Conservation (phyloP, 1,140 invertebrate species). For the Alviniconcha marisindica region DNA sequence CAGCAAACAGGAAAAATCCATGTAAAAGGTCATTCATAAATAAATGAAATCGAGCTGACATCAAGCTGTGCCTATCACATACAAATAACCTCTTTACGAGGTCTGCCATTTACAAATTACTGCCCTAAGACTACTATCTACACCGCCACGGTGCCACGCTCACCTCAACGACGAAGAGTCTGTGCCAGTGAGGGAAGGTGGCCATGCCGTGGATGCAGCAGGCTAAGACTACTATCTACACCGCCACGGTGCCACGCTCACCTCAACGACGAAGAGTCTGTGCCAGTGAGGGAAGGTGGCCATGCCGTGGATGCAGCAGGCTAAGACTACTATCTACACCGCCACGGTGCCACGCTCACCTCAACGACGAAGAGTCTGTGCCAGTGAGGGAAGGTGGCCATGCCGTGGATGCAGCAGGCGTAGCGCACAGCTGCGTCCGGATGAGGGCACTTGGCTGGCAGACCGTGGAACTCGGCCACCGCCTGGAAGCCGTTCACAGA, state of each 20-base stretch:
- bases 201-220: slow-evolving; percentile 54
- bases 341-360: slow-evolving; percentile 23
- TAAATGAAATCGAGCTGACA: too few species aligned
- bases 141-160: not conserved
- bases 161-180: not conserved
- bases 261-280: too few species aligned
- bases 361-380: slow-evolving; percentile 50
- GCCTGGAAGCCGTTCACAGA: slow-evolving; percentile 47
- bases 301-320: slow-evolving; percentile 50
- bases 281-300: slow-evolving; percentile 49
- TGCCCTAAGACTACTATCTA: too few species aligned
- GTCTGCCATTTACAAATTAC: too few species aligned
- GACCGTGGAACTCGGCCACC: slow-evolving; percentile 51
- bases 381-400: slow-evolving; percentile 56
- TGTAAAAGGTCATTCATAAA: too few species aligned
- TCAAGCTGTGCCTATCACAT: too few species aligned
- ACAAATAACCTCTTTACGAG: too few species aligned
- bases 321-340: too few species aligned
- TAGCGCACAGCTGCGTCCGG: slow-evolving; percentile 37
- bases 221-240: too few species aligned
- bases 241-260: not conserved
- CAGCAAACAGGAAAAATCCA: too few species aligned
- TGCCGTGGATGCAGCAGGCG: slow-evolving; percentile 51
- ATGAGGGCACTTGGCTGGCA: slow-evolving; percentile 45
- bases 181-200: slow-evolving; percentile 41